Conservation (phyloP, 2,113 vertebrate species). For the Jaculus jaculus region DNA sequence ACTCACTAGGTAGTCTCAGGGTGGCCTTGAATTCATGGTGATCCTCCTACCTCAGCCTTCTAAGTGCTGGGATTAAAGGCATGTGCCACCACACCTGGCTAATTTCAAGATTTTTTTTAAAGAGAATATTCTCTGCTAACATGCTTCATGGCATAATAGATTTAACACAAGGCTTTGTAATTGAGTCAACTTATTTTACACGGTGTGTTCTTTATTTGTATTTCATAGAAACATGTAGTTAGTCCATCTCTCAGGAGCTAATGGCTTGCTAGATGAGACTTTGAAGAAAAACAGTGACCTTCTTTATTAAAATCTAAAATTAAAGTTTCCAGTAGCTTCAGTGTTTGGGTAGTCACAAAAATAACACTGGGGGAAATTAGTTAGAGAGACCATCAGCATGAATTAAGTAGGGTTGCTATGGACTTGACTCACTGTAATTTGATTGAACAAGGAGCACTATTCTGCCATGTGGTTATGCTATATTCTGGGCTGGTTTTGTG, state of each 20-base stretch:
- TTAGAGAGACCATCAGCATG: not conserved
- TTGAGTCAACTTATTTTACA: slow-evolving; percentile 27
- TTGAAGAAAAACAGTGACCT: not conserved
- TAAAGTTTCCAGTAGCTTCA: not conserved
- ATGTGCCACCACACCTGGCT: no score
- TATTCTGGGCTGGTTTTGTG: not conserved
- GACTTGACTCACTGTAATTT: not conserved
- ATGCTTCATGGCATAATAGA: not conserved
- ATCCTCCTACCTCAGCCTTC: no score
- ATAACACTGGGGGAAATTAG: not conserved
- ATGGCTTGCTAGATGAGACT: not conserved
- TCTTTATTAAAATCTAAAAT: slow-evolving; percentile 53
- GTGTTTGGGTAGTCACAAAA: not conserved
- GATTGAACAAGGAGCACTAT: not conserved
- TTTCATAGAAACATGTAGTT: slow-evolving; percentile 12
- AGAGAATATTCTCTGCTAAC: not conserved
- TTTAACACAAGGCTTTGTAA: not conserved
- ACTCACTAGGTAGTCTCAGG: no score
- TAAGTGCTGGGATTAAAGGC: no score
- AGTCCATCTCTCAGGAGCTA: not conserved
- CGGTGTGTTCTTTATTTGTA: not conserved
- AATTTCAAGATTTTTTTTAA: no score
- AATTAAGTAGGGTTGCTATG: not conserved
- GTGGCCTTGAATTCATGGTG: no score
- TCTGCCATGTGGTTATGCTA: not conserved